Conservation (phyloP, 2,888 invertebrate genomes). For the Tethea ocularis region DNA sequence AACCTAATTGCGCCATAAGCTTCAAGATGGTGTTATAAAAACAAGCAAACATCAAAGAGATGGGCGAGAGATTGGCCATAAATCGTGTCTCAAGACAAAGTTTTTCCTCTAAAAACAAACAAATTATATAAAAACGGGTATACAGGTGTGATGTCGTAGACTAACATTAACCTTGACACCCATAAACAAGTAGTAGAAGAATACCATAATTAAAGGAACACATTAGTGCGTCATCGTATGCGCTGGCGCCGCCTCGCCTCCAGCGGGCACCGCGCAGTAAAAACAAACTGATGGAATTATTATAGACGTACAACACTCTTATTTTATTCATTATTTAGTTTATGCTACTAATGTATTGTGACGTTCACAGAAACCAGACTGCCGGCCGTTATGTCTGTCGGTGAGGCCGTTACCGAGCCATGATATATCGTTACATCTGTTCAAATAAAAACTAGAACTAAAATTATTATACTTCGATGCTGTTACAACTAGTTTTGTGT, state of each 20-base stretch:
- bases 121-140: not conserved
- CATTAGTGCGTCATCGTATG: constrained; percentile 34
- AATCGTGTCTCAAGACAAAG: not conserved
- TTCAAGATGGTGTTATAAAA: not conserved
- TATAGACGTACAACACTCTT: constrained; percentile 47
- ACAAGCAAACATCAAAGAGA: not conserved
- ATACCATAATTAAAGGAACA: constrained; percentile 38
- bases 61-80: constrained; percentile 1
- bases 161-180: constrained; percentile 61
- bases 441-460: constrained; percentile 53
- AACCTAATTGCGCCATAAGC: not conserved
- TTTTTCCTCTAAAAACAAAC: not conserved
- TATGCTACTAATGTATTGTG: constrained; percentile 66
- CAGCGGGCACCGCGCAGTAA: constrained; percentile 30
- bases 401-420: constrained; percentile 42
- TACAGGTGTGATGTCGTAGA: constrained; percentile 9
- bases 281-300: constrained; percentile 68
- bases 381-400: constrained; percentile 57
- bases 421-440: constrained; percentile 55
- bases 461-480: constrained; percentile 39
- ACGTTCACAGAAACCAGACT: constrained; percentile 69
- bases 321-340: constrained; percentile 64
- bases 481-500: constrained; percentile 1
- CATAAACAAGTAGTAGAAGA: constrained; percentile 39
- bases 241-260: constrained; percentile 12